Percentiles rank a stretch among this genome's conserved stretches.
Conservation (phyloP, 2,888 invertebrate species). For the Tetragonisca angustula region DNA sequence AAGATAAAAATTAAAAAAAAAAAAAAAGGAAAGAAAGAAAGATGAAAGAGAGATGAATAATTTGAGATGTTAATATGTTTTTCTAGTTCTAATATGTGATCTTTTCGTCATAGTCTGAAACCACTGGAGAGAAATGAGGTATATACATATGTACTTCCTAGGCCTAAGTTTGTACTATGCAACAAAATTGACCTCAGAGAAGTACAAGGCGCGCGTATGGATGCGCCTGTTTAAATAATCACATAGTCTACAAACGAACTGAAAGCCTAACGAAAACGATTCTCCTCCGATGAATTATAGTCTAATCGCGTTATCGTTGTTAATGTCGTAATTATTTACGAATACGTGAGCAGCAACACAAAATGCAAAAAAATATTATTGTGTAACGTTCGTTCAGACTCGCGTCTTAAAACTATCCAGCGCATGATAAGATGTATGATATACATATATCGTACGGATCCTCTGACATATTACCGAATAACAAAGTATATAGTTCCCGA, state of each 20-base stretch:
- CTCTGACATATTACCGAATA: background rate
- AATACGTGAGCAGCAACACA: constrained; percentile 40
- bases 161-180: constrained; percentile 51
- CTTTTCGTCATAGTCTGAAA: constrained; percentile 16
- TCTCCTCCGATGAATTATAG: constrained; percentile 23
- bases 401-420: background rate
- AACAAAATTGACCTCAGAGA: constrained; percentile 56
- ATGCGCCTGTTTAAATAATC: constrained; percentile 8
- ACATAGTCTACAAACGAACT: constrained; percentile 45
- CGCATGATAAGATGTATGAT: background rate
- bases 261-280: constrained; percentile 55
- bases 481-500: constrained; percentile 1
- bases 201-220: constrained; percentile 8
- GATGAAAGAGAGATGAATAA: background rate
- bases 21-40: background rate
- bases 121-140: background rate
- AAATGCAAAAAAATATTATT: constrained; percentile 30
- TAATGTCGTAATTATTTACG: constrained; percentile 18
- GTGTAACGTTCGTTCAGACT: background rate
- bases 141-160: constrained; percentile 33
- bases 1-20: background rate
- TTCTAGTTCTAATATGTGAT: constrained; percentile 12
- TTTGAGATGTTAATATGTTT: constrained; percentile 1
- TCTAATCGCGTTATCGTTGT: constrained; percentile 29
- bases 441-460: background rate